phyloP scores from a whole-genome alignment of 2,888 invertebrate species.

The Melieria omissa region DNA sequence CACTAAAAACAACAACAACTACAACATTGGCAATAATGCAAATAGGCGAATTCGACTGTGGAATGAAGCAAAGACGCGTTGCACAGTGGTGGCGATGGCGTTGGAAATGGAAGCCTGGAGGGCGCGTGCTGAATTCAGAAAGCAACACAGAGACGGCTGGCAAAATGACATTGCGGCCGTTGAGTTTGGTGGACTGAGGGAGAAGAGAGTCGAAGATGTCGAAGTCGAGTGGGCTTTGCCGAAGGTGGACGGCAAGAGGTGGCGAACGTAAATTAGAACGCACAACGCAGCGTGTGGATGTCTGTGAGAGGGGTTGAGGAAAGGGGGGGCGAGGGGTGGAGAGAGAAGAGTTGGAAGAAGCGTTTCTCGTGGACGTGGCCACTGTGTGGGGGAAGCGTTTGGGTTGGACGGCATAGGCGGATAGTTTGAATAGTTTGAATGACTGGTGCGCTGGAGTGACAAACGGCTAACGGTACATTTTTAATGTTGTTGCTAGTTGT shows the following conservation, averaged over 20 bases:
- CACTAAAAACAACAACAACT: constrained; percentile 16
- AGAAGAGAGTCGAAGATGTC: neutral
- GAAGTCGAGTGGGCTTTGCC: neutral
- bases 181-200: too few relatives aligned
- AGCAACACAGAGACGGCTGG: neutral
- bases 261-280: constrained; percentile 31
- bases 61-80: neutral
- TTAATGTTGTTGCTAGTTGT: constrained; percentile 21
- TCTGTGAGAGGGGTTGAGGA: neutral
- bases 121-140: constrained; percentile 64
- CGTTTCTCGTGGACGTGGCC: neutral
- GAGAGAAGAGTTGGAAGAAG: too few relatives aligned
- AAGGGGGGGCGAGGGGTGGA: neutral
- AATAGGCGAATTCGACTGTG: neutral
- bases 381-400: neutral
- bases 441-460: constrained; percentile 20
- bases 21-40: constrained; percentile 1
- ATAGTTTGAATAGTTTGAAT: constrained; percentile 3
- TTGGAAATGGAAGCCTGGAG: constrained; percentile 52
- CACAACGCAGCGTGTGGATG: neutral
- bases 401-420: neutral
- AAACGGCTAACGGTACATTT: constrained; percentile 33
- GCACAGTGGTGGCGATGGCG: too few relatives aligned
- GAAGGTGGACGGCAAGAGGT: constrained; percentile 9
- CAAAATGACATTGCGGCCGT: too few relatives aligned